phyloP scores from a whole-genome alignment of 2,113 vertebrate species.

The Cepphus grylle region DNA sequence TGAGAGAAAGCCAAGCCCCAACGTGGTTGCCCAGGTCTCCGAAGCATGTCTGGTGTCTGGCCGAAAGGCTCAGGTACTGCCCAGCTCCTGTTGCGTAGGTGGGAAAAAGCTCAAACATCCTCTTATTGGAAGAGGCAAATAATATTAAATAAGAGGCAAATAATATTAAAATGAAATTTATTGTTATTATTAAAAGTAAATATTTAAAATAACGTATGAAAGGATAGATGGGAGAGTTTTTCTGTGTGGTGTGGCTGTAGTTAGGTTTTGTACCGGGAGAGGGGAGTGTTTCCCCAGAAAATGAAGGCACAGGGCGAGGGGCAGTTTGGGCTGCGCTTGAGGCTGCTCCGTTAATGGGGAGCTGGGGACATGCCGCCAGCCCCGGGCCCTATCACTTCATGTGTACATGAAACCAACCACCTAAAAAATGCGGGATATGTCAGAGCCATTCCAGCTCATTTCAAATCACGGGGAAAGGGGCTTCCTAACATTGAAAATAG shows the following conservation, averaged over 20 bases:
- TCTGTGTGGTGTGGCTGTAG: neutral
- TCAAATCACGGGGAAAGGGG: neutral
- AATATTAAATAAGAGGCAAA: neutral
- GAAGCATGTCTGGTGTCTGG: neutral
- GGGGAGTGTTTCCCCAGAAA: constrained; percentile 56
- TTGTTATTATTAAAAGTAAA: neutral
- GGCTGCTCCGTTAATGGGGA: neutral
- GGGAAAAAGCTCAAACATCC: neutral
- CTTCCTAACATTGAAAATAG: neutral
- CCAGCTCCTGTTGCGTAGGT: neutral
- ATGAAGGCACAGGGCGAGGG: neutral
- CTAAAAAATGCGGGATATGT: neutral
- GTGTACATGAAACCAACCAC: neutral
- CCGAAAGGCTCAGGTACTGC: neutral
- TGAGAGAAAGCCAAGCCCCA: neutral
- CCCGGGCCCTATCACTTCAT: neutral
- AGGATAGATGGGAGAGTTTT: neutral
- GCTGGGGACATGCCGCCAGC: neutral
- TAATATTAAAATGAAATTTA: neutral
- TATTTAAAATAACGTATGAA: neutral
- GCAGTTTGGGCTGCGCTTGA: accelerated
- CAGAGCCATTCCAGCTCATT: neutral
- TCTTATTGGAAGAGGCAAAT: neutral
- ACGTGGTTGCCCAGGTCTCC: neutral
- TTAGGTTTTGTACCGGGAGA: constrained; percentile 41